phyloP scores from a whole-genome alignment of 2,113 vertebrate species.

The Herpailurus yagouaroundi region DNA sequence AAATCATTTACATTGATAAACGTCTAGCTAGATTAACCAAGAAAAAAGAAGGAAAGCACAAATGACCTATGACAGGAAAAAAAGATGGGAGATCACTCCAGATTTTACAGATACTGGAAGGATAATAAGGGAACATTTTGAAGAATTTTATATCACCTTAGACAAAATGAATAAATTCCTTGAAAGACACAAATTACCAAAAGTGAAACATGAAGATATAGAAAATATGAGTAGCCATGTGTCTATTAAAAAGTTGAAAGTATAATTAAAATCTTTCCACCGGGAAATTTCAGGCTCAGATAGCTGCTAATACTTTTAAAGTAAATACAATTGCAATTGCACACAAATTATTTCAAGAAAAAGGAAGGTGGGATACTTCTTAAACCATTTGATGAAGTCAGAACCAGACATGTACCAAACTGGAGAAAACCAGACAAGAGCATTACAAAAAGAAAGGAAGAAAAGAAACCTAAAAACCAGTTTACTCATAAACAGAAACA shows the following conservation, averaged over 20 bases:
- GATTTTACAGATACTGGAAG: neutral
- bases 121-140: neutral
- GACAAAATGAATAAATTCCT: neutral
- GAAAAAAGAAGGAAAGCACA: neutral
- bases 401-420: neutral
- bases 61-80: neutral
- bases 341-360: neutral
- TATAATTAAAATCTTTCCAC: neutral
- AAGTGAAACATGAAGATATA: neutral
- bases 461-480: neutral
- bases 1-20: neutral
- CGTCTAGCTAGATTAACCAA: neutral
- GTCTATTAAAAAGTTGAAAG: neutral
- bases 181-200: neutral
- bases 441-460: neutral
- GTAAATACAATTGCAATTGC: neutral
- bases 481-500: neutral
- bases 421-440: neutral
- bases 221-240: neutral
- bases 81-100: neutral
- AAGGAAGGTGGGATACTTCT: neutral
- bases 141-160: neutral
- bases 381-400: neutral
- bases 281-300: neutral
- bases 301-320: neutral